Evolutionary conservation across 2,888 invertebrate species (phyloP).

Genomic region (Ormyrus rosae): DNA sequence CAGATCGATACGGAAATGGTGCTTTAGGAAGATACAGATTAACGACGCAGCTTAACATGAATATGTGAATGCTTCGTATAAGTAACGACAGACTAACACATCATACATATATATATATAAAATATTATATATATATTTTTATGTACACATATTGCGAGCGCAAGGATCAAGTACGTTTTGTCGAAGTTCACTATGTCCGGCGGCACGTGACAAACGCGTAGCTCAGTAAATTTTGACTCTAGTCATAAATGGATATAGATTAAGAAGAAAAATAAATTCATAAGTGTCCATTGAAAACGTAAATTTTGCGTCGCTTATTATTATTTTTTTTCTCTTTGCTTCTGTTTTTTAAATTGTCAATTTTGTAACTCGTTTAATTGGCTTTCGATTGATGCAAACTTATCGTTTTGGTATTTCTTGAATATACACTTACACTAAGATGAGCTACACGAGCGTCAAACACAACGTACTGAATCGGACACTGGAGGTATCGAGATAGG

Average conservation of each 20-base stretch:
- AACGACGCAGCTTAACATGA: neutral
- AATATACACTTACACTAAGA: conserved; percentile 30
- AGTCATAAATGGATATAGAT: conserved; percentile 59
- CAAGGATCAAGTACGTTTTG: conserved; percentile 45
- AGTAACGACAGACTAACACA: conserved; percentile 16
- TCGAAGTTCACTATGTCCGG: conserved; percentile 30
- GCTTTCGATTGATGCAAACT: conserved; percentile 13
- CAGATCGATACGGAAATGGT: no score
- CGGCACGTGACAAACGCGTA: neutral
- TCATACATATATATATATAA: neutral
- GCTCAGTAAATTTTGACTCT: conserved; percentile 58
- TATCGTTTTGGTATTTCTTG: conserved; percentile 28
- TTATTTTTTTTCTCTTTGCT: neutral
- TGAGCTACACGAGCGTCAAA: neutral
- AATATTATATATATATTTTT: neutral
- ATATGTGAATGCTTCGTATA: conserved; percentile 9
- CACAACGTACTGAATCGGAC: conserved; percentile 43
- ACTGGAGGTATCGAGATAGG: conserved; percentile 31
- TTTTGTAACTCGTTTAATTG: conserved; percentile 27
- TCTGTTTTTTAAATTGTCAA: conserved; percentile 16
- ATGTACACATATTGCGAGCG: conserved; percentile 35
- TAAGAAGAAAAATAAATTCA: conserved; percentile 7
- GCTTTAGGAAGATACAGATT: no score
- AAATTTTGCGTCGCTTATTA: conserved; percentile 15
- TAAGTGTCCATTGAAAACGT: neutral